Conservation (phyloP, 2,113 vertebrate species). For the Rhinogobius similis region DNA sequence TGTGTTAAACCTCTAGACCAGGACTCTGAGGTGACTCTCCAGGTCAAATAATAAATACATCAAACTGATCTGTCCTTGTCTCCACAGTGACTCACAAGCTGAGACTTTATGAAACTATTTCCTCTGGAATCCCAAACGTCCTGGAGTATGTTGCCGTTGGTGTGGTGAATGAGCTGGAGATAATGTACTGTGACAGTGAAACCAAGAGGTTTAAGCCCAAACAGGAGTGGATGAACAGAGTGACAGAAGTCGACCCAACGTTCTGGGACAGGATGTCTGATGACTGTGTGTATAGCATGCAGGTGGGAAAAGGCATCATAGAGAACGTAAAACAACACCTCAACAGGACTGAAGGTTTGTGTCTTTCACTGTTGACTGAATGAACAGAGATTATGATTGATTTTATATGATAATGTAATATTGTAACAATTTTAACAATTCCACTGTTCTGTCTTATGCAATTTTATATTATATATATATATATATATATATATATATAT, state of each 20-base stretch:
- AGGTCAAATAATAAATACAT: too few species aligned
- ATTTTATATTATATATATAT: too few species aligned
- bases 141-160: neutral
- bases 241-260: neutral
- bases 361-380: neutral
- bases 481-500: too few species aligned
- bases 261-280: neutral
- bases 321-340: neutral
- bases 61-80: neutral
- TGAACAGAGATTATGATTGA: neutral
- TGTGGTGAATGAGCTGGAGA: neutral
- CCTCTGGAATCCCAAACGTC: neutral
- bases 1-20: too few species aligned
- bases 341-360: neutral
- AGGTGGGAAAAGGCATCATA: neutral
- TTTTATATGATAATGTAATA: too few species aligned
- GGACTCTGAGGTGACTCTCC: too few species aligned
- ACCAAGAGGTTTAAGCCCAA: neutral
- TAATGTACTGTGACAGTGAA: neutral
- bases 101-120: neutral
- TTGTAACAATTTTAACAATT: too few species aligned
- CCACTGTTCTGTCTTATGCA: too few species aligned
- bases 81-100: neutral
- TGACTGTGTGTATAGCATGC: neutral
- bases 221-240: neutral